Conservation (phyloP, 2,888 invertebrate species). For the Aphodius sticticus region DNA sequence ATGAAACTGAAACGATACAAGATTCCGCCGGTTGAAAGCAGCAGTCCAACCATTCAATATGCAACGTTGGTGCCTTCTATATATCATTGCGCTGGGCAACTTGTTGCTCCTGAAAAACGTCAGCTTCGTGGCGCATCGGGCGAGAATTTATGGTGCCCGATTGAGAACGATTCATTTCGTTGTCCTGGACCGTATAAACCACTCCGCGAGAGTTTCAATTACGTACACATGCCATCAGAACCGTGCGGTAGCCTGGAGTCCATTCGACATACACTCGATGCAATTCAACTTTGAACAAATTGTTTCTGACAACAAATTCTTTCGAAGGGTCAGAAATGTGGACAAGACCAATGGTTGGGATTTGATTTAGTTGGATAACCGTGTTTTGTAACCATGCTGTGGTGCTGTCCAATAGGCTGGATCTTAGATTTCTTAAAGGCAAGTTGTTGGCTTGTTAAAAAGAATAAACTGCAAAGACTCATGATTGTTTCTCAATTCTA, state of each 20-base stretch:
- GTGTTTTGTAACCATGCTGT: no score
- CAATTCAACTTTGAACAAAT: not conserved
- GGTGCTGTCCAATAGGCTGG: no score
- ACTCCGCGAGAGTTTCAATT: not conserved
- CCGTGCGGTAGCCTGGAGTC: not conserved
- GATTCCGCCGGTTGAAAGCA: not conserved
- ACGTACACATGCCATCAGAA: not conserved
- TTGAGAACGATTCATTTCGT: not conserved
- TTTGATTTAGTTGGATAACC: no score
- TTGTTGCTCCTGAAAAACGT: slow-evolving; percentile 4
- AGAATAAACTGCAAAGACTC: no score
- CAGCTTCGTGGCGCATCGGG: not conserved
- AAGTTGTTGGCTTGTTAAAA: no score
- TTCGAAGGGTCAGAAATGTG: not conserved
- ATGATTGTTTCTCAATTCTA: no score
- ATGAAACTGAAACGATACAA: not conserved
- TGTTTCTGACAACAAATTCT: not conserved
- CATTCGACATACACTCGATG: not conserved
- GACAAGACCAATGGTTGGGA: no score
- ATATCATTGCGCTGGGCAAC: not conserved
- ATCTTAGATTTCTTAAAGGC: no score
- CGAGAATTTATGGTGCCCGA: not conserved
- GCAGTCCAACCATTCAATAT: not conserved
- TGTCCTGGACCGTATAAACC: not conserved
- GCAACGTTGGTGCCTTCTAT: not conserved